Evolutionary conservation across 2,113 vertebrate species (phyloP).

Genomic region (Empidonax alnorum): DNA sequence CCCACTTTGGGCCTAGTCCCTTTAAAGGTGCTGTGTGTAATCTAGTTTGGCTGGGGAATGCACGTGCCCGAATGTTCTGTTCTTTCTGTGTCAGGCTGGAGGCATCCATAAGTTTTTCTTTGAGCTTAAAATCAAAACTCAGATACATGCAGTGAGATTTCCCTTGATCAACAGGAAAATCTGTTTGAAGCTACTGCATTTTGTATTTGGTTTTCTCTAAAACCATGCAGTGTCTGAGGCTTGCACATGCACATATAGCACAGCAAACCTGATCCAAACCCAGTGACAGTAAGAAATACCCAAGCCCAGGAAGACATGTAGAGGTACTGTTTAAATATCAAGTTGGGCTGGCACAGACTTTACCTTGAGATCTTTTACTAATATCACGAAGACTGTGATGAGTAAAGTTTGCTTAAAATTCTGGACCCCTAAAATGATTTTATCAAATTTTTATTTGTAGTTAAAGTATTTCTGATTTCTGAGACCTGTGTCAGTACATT

Average conservation of each 20-base stretch:
- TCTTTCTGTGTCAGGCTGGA: background rate
- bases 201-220: background rate
- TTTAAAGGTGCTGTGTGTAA: background rate
- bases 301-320: background rate
- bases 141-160: background rate
- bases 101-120: background rate
- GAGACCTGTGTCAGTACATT: background rate
- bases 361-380: background rate
- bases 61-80: background rate
- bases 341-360: background rate
- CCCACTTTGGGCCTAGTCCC: background rate
- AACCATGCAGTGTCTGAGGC: background rate
- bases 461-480: background rate
- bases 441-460: rapidly evolving
- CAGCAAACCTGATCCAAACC: background rate
- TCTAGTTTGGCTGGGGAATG: background rate
- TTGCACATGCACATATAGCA: background rate
- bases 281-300: background rate
- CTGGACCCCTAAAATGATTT: background rate
- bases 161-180: background rate
- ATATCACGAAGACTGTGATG: background rate
- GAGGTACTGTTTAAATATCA: background rate
- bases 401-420: background rate
- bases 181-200: background rate
- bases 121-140: background rate